Evolutionary conservation across 2,113 vertebrate species (phyloP), one percentile per base, ranked within the genome.

Genomic region (Poeciliopsis retropinna): DNA sequence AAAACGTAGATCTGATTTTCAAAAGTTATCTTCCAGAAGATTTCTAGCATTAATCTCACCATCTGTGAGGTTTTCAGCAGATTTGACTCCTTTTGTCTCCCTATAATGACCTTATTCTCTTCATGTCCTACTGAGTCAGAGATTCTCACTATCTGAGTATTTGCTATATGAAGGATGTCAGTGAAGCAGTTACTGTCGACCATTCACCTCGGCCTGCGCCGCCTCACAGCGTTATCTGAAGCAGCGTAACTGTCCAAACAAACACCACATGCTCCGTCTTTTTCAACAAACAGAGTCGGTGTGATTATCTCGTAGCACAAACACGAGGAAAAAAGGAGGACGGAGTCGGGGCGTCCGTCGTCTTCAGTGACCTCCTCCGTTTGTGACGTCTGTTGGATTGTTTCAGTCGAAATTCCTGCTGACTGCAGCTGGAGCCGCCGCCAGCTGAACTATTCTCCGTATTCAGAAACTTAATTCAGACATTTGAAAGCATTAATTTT

Each of bases 261-360:
- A 92, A 92, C 32, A 88, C 80, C 86, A 80, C 85, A 85, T 88
- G 87, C 85, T 90, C 80, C 85, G 90, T 91, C 89, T 90, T 83
- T 82, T 75, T 85, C 83, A 88, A 93, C 87, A 92, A 92, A 91
- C 89, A 87, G 66, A 79, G 78, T 81, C 75, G 57, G 72, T 41
- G 76, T 34, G 64, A 78, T 84, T 70, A n/a, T 74, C 70, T n/a
- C 0, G 39, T 78, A 78, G 84, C 25, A 87, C 84, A 88, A 91
- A 89, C 85, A 88, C 82, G 12, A 11, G 14, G 79, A 47, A 31
- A 60, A 27, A 34, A 51, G 61, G 57, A 30, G 39, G 75, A 27
- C 32, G 51, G 54, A 68, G 54, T 27, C 8, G 41, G 10, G 15
- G 73, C 41, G 60, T 64, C 70, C 68, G 73, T 73, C 75, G 44